These are phyloP conservation scores for Lanius ludovicianus DNA, from an alignment of 2,113 vertebrate species.

Conservation along the genomic window DNA sequence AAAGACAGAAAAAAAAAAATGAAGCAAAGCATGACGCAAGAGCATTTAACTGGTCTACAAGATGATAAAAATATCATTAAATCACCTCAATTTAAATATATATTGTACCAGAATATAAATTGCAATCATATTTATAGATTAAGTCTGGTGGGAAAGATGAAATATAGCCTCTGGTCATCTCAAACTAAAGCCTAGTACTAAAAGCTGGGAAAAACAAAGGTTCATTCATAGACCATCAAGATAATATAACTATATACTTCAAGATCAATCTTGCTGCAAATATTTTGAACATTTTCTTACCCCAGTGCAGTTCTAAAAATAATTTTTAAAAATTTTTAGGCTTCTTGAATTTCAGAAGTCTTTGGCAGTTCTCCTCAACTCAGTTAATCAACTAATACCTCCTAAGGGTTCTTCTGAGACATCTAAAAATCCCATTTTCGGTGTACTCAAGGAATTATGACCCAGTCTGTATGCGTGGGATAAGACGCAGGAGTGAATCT, in stretches of 20 bases:
- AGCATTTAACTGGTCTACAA: neutral
- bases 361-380: constrained; percentile 36
- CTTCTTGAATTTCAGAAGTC: constrained; percentile 48
- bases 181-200: neutral
- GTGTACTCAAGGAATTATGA: neutral
- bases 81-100: neutral
- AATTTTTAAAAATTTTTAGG: neutral
- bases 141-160: neutral
- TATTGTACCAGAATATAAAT: neutral
- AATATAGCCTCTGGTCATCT: neutral
- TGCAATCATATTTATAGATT: neutral
- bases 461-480: neutral
- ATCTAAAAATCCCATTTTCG: neutral
- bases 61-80: neutral
- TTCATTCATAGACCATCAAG: neutral
- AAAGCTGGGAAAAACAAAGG: constrained; percentile 18
- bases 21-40: neutral
- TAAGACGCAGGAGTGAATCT: constrained; percentile 2
- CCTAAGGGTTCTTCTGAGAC: constrained; percentile 52
- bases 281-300: neutral
- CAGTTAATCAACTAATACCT: constrained; percentile 59
- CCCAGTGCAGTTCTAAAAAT: neutral
- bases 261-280: neutral
- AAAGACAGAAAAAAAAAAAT: neutral
- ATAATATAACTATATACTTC: neutral